Conservation (phyloP, 2,888 invertebrate genomes). For the Abrostola triplasia region DNA sequence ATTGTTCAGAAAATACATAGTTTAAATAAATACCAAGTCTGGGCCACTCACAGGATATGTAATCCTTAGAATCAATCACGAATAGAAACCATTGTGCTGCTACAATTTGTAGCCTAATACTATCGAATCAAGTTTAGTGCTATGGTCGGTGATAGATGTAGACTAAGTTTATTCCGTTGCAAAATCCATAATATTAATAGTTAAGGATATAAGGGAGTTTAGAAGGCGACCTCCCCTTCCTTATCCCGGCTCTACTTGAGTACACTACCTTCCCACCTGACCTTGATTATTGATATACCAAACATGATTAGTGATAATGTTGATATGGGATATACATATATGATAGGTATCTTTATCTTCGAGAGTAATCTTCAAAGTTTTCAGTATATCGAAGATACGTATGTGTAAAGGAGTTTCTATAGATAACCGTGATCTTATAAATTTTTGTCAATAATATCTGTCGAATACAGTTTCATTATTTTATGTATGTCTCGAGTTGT, state of each 20-base stretch:
- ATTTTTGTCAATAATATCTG: not conserved
- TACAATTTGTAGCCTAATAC: no score
- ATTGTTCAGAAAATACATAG: no score
- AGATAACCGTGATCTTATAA: not conserved
- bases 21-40: no score
- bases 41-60: no score
- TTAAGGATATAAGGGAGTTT: no score
- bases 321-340: not conserved
- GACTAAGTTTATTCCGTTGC: no score
- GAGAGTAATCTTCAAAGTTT: constrained; percentile 1
- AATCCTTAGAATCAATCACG: no score
- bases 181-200: no score
- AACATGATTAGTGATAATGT: not conserved
- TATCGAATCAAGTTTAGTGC: no score
- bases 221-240: no score
- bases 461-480: not conserved
- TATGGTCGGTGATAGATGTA: no score
- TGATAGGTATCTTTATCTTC: not conserved
- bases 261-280: not conserved
- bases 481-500: not conserved
- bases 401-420: constrained; percentile 4
- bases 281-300: constrained; percentile 3
- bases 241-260: not conserved
- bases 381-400: constrained; percentile 3
- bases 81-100: no score